phyloP scores from a whole-genome alignment of 2,797 vertebrate genomes.

The Phalanger gymnotis region DNA sequence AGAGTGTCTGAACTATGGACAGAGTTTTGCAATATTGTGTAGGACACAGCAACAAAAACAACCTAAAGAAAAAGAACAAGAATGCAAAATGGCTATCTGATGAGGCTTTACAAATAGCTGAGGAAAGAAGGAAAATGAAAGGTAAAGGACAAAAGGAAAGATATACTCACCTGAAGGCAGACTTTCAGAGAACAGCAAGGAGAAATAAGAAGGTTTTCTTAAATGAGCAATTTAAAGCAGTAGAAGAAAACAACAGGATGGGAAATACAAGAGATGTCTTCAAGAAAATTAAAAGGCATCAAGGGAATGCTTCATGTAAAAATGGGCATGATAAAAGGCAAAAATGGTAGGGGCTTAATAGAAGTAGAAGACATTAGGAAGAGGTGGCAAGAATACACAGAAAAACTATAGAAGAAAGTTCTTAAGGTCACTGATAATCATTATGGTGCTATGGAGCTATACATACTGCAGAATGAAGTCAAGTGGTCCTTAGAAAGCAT shows the following conservation, averaged over 20 bases:
- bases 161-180: background rate
- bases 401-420: background rate
- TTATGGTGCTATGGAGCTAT: background rate
- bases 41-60: background rate
- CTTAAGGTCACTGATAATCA: background rate
- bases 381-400: background rate
- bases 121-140: background rate
- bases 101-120: background rate
- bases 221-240: background rate
- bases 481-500: no score
- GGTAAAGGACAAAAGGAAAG: background rate
- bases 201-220: background rate
- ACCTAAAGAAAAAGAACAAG: background rate
- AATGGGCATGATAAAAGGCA: background rate
- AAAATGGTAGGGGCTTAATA: background rate
- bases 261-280: background rate
- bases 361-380: background rate
- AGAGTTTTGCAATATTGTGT: background rate
- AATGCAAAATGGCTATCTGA: background rate
- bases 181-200: background rate
- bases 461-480: no score
- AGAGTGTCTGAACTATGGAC: background rate
- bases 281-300: background rate
- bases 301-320: background rate
- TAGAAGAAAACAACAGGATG: background rate